phyloP scores from a whole-genome alignment of 2,888 invertebrate genomes.

The Himalopsyche japonica region DNA sequence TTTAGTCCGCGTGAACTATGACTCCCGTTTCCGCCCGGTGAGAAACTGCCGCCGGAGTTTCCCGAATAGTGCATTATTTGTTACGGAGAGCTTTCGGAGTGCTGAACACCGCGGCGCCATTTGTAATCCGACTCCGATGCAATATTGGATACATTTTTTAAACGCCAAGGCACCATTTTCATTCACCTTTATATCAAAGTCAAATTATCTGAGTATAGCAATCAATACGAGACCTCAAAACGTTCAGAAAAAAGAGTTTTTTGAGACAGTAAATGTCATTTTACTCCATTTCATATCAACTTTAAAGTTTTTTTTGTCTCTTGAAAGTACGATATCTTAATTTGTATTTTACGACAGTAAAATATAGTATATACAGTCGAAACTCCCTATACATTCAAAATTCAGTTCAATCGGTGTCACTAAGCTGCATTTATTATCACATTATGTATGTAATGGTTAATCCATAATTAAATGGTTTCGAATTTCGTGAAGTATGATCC shows the following conservation, averaged over 20 bases:
- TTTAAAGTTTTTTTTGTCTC: no score
- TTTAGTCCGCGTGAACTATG: slow-evolving; percentile 3
- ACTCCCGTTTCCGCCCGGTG: background rate
- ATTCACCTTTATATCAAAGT: background rate
- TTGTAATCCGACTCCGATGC: background rate
- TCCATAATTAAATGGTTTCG: no score
- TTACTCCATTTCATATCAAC: no score
- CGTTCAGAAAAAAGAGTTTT: background rate
- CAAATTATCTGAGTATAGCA: background rate
- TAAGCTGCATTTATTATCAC: no score
- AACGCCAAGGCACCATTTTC: background rate
- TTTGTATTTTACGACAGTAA: no score
- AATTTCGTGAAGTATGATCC: no score
- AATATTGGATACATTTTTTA: background rate
- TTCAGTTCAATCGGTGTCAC: no score
- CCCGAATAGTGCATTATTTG: slow-evolving; percentile 1
- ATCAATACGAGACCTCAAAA: background rate
- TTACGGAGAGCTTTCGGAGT: background rate
- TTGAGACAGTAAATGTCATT: no score
- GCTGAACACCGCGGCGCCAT: background rate
- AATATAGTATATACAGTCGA: no score
- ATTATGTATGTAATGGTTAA: no score
- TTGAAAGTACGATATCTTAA: no score
- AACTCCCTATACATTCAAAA: no score
- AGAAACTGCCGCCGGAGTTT: background rate